Evolutionary conservation across 2,888 invertebrate species (phyloP), one percentile per base, ranked within the genome.

Genomic region (Alcis repandata): DNA sequence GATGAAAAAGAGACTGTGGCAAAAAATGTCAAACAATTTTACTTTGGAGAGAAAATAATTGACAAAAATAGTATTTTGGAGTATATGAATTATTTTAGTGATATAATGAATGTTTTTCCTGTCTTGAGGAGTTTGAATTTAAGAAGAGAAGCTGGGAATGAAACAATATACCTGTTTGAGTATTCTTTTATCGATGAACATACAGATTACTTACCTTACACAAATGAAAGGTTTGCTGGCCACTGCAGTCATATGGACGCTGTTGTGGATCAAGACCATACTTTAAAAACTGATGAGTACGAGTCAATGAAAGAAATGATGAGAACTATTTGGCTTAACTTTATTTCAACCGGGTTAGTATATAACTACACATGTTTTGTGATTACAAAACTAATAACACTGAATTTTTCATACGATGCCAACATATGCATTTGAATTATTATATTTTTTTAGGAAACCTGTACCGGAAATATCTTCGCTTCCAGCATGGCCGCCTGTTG

Each of bases 131-230:
- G 19, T 27, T 19, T 61, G 19, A 13, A 32, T 10, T 40, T 61
- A 19, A 38, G 46, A 19, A 9, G 11, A 6, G 22, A 40, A 27
- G 32, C 46, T 32, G 61, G 61, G 32, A 53, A 61, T 48, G 61
- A 46, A 8, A 53, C 53, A 9, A 38, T 54, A 60, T 9, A 74
- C 71, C 63, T 77, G 71, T 67, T 79, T 80, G 61, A 54, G 19
- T 54, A 61, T 22, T 52, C 61, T 15, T 61, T 54, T 40, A 32
- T 54, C n/a, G 61, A 61, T 19, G 54, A 61, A 19, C 1, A 54
- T 11, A 48, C 40, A 27, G 27, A 61, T 11, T 48, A 38, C 10
- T 4, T 58, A 27, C 59, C 41, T 9, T 36, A 52, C 41, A 57
- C 51, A 40, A 58, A 63, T 43, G 49, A 53, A 33, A 53, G 43